These are phyloP conservation scores for Drosophila mayri DNA, from an alignment of 1,140 invertebrate genomes.

Conservation along the genomic window DNA sequence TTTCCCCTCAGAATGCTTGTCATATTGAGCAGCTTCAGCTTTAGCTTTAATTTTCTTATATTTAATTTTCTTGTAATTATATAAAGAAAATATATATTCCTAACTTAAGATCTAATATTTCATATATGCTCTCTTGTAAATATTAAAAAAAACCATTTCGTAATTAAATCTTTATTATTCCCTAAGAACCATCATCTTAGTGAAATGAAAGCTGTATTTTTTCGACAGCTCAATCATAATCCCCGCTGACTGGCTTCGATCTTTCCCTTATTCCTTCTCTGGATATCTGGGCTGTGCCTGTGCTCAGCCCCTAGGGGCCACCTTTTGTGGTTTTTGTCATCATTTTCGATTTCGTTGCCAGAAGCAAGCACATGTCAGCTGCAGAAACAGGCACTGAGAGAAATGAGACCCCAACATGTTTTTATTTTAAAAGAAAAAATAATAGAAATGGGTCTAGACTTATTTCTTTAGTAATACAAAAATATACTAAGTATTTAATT, in stretches of 20 bases:
- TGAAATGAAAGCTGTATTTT: conserved; percentile 3
- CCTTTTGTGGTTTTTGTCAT: conserved; percentile 55
- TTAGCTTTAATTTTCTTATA: neutral
- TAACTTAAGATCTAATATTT: neutral
- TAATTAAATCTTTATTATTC: neutral
- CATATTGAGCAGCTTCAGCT: no score
- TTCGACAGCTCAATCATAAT: conserved; percentile 32
- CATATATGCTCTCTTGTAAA: neutral
- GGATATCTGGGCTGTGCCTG: neutral
- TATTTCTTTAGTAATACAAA: neutral
- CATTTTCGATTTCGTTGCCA: conserved; percentile 60
- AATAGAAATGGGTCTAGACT: neutral
- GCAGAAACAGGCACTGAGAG: conserved; percentile 15
- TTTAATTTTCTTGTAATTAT: neutral
- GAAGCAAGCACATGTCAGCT: conserved; percentile 21
- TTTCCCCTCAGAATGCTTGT: neutral
- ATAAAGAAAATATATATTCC: neutral
- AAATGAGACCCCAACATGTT: neutral
- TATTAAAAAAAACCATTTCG: neutral
- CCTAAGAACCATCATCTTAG: neutral
- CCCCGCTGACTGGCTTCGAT: conserved; percentile 17
- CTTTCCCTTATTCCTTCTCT: conserved; percentile 3
- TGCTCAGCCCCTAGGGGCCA: conserved; percentile 16
- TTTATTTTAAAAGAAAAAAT: neutral
- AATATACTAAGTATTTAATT: neutral